Percentiles rank a stretch among this genome's conserved stretches.
phyloP scores from a whole-genome alignment of 2,888 invertebrate species.

The Sepiola atlantica region DNA sequence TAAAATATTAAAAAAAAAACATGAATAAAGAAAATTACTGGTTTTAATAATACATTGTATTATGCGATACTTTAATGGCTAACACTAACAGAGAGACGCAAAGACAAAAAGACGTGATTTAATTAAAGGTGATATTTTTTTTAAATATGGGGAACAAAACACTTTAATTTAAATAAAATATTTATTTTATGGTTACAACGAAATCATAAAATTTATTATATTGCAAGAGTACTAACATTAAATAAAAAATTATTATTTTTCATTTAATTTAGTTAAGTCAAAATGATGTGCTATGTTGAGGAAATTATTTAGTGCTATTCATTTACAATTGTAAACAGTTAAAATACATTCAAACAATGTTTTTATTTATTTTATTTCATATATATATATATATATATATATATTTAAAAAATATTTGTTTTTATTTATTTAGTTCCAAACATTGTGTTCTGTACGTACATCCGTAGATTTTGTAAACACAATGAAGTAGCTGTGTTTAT shows the following conservation, averaged over 20 bases:
- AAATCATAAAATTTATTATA: neutral
- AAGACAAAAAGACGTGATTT: neutral
- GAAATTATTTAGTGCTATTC: too few relatives aligned
- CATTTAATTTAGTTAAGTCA: too few relatives aligned
- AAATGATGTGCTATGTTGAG: too few relatives aligned
- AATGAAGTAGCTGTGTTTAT: neutral
- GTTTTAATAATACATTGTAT: neutral
- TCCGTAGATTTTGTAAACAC: slow-evolving; percentile 20
- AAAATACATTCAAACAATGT: too few relatives aligned
- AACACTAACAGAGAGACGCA: neutral
- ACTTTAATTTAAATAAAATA: neutral
- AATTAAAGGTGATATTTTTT: neutral
- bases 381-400: too few relatives aligned
- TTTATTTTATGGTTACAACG: neutral
- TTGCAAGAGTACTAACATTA: neutral
- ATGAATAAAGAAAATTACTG: neutral
- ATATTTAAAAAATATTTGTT: too few relatives aligned
- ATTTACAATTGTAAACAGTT: too few relatives aligned
- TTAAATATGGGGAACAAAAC: neutral
- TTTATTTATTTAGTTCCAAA: too few relatives aligned
- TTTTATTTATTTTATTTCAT: too few relatives aligned
- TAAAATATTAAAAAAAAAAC: neutral
- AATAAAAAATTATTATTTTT: neutral
- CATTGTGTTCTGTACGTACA: neutral
- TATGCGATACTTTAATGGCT: neutral